Evolutionary conservation across 2,113 vertebrate species (phyloP).

Genomic region (Apodemus speciosus): DNA sequence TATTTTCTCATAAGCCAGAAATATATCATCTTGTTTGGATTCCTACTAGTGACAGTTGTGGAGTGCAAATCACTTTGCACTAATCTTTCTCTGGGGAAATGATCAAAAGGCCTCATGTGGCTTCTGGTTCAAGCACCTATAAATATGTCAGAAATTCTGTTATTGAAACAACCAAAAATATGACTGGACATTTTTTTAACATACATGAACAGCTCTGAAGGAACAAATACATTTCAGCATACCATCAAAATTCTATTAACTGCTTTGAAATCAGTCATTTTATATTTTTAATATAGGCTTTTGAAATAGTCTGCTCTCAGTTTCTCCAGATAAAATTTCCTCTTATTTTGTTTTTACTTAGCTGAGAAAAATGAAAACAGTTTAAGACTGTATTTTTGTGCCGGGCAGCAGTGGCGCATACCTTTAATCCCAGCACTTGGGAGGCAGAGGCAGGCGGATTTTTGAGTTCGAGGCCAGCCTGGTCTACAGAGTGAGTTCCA

Average conservation of each 20-base stretch:
- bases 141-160: conserved; percentile 74
- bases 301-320: conserved; percentile 63
- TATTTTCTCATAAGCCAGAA: conserved; percentile 58
- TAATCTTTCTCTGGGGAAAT: conserved; percentile 67
- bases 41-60: conserved; percentile 45
- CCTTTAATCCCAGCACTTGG: too few relatives aligned
- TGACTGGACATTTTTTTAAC: conserved; percentile 64
- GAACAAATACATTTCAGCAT: conserved; percentile 69
- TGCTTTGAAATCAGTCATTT: conserved; percentile 70
- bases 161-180: conserved; percentile 75
- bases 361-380: conserved; percentile 65
- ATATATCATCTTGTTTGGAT: conserved; percentile 57
- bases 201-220: conserved; percentile 64
- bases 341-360: conserved; percentile 71
- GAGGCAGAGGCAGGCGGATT: too few relatives aligned
- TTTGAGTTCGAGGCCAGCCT: too few relatives aligned
- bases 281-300: conserved; percentile 67
- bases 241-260: conserved; percentile 61
- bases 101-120: conserved; percentile 63
- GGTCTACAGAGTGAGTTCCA: too few relatives aligned
- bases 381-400: not conserved
- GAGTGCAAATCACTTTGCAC: conserved; percentile 59
- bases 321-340: conserved; percentile 63
- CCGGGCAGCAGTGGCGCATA: too few relatives aligned
- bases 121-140: conserved; percentile 72